These are phyloP conservation scores for Neoascia interrupta DNA, from an alignment of 2,888 invertebrate genomes.

Conservation along the genomic window DNA sequence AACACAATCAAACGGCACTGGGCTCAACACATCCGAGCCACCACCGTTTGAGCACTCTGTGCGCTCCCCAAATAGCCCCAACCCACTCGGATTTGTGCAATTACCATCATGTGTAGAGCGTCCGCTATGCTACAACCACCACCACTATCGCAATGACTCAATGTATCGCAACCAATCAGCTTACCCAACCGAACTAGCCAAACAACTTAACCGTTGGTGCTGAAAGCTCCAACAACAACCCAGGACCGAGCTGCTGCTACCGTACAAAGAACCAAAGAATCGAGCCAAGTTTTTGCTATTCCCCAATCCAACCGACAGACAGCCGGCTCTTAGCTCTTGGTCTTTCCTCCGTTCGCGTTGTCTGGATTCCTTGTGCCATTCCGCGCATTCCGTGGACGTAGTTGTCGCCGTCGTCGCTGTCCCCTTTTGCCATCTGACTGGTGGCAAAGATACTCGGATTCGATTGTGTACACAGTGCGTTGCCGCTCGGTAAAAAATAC, in stretches of 20 bases:
- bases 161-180: constrained; percentile 56
- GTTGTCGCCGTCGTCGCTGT: constrained; percentile 32
- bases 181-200: constrained; percentile 43
- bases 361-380: constrained; percentile 98
- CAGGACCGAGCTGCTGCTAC: constrained; percentile 15
- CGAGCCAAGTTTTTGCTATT: constrained; percentile 25
- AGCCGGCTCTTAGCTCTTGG: constrained; percentile 50
- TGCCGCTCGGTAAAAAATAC: constrained; percentile 33
- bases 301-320: constrained; percentile 23
- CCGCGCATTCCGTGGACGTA: constrained; percentile 88
- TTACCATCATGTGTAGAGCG: too few species aligned
- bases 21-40: neutral
- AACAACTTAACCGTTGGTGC: constrained; percentile 42
- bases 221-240: constrained; percentile 56
- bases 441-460: constrained; percentile 19
- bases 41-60: neutral
- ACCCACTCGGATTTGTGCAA: too few species aligned
- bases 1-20: constrained; percentile 49
- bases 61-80: neutral
- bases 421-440: constrained; percentile 54
- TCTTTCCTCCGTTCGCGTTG: constrained; percentile 84
- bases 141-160: constrained; percentile 17
- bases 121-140: neutral
- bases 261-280: constrained; percentile 35
- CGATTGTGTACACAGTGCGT: neutral